Evolutionary conservation across 2,797 vertebrate genomes (phyloP).

Genomic region (Coilia nasus): DNA sequence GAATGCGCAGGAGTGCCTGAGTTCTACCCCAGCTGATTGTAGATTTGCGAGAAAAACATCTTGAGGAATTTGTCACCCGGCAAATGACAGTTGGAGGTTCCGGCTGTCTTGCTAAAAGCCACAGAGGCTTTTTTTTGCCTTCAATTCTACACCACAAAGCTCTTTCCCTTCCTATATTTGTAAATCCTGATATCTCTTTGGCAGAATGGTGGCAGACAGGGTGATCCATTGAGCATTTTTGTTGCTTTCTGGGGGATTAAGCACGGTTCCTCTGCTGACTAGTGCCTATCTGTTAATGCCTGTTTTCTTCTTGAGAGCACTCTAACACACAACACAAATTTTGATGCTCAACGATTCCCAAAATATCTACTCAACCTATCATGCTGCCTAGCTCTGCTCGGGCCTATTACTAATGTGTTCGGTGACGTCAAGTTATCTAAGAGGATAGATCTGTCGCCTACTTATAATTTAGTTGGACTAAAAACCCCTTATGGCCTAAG

Average conservation of each 20-base stretch:
- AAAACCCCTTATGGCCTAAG: slow-evolving; percentile 67
- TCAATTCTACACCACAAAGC: slow-evolving; percentile 34
- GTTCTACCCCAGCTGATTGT: background rate
- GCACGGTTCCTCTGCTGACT: slow-evolving; percentile 65
- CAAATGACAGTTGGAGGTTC: background rate
- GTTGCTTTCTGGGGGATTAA: slow-evolving; percentile 70
- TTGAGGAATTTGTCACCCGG: slow-evolving; percentile 5
- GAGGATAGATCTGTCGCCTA: slow-evolving; percentile 68
- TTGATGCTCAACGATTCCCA: slow-evolving; percentile 62
- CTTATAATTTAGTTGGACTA: slow-evolving; percentile 59
- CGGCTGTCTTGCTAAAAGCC: background rate
- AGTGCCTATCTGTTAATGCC: slow-evolving; percentile 63
- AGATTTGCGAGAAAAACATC: slow-evolving; percentile 9
- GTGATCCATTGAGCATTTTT: slow-evolving; percentile 52
- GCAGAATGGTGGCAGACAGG: slow-evolving; percentile 47
- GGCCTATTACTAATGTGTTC: slow-evolving; percentile 27
- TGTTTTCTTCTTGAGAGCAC: slow-evolving; percentile 34
- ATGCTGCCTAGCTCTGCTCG: slow-evolving; percentile 46
- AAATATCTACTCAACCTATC: slow-evolving; percentile 68
- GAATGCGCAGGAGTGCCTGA: background rate
- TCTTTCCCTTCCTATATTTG: slow-evolving; percentile 38
- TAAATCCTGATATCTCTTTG: slow-evolving; percentile 47
- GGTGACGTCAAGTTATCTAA: slow-evolving; percentile 70
- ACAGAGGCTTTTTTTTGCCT: background rate
- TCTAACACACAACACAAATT: slow-evolving; percentile 50